A percentile compares a stretch with the other conserved stretches of the same genome.
Evolutionary conservation across 2,888 invertebrate genomes (phyloP).

Genomic region (Ichneumon xanthorius): DNA sequence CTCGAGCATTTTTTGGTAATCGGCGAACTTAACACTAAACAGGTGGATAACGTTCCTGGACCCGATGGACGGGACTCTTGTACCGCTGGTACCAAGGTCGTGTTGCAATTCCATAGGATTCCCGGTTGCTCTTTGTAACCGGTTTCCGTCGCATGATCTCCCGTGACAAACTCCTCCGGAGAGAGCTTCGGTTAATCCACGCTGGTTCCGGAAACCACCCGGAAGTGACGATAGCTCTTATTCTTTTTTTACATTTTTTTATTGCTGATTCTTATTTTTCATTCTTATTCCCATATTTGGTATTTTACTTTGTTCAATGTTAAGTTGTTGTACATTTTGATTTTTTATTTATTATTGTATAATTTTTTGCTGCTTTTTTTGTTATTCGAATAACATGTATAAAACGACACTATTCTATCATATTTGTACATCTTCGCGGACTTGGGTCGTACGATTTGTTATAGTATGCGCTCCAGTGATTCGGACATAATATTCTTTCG

Average conservation of each 20-base stretch:
- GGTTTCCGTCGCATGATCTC: constrained; percentile 32
- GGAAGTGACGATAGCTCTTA: constrained; percentile 8
- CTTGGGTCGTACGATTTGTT: too few species aligned
- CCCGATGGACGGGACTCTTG: too few species aligned
- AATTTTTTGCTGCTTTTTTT: too few species aligned
- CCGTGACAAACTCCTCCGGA: background rate
- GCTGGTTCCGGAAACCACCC: constrained; percentile 18
- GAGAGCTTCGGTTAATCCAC: background rate
- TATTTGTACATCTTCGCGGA: too few species aligned
- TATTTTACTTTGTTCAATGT: background rate
- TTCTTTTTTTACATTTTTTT: background rate
- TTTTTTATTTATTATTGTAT: too few species aligned
- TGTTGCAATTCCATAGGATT: constrained; percentile 11
- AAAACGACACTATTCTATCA: too few species aligned
- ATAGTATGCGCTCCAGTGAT: too few species aligned
- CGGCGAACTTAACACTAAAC: too few species aligned
- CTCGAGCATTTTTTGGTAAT: background rate
- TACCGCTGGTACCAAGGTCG: constrained; percentile 44
- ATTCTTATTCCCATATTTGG: background rate
- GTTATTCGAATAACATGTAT: too few species aligned
- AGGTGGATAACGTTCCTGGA: too few species aligned
- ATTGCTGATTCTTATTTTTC: background rate
- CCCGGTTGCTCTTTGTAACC: constrained; percentile 6
- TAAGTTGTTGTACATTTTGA: too few species aligned
- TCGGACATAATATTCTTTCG: too few species aligned